phyloP scores from a whole-genome alignment of 2,113 vertebrate species.

The Xenopus borealis region DNA sequence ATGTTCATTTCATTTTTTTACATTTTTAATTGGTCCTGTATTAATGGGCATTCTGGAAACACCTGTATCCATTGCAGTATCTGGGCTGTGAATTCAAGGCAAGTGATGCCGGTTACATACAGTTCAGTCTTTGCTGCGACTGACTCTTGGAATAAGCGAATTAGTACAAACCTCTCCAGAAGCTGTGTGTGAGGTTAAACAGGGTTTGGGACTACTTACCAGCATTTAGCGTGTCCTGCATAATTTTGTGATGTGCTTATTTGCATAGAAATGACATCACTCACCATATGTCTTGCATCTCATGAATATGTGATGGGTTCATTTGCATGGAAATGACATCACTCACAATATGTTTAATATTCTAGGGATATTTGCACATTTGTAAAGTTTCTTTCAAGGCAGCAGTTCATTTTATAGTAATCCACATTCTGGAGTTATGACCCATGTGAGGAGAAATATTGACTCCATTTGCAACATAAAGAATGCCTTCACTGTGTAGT shows the following conservation, averaged over 20 bases:
- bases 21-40: too few species aligned
- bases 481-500: too few species aligned
- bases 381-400: background rate
- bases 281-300: background rate
- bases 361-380: background rate
- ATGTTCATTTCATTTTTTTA: too few species aligned
- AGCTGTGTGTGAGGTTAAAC: background rate
- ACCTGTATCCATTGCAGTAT: too few species aligned
- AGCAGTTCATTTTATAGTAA: background rate
- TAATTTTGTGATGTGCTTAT: background rate
- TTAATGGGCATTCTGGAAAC: too few species aligned
- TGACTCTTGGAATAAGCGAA: too few species aligned
- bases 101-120: too few species aligned
- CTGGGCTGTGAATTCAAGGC: too few species aligned
- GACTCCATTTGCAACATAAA: too few species aligned
- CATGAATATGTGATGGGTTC: background rate
- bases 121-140: too few species aligned
- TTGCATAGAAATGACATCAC: slow-evolving; percentile 5
- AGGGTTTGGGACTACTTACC: background rate
- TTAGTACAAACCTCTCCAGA: too few species aligned
- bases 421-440: background rate
- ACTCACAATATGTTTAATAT: slow-evolving; percentile 2
- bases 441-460: too few species aligned
- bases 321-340: background rate
- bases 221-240: background rate